A percentile compares a stretch with the other conserved stretches of the same genome.
These are phyloP conservation scores for Amniataba percoides DNA, from an alignment of 2,797 vertebrate genomes.

Conservation along the genomic window DNA sequence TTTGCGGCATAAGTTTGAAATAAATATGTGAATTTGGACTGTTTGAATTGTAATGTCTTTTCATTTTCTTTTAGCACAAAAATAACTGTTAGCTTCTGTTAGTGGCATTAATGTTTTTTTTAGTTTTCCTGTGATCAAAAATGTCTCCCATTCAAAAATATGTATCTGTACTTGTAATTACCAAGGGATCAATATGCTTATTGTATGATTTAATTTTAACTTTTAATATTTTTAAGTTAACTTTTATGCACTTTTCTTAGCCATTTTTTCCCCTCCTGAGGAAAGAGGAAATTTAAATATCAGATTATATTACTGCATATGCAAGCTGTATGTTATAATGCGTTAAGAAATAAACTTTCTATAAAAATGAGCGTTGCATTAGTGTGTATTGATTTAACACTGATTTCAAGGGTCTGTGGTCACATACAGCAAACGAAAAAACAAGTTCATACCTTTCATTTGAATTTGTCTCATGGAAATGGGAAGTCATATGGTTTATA, in stretches of 20 bases:
- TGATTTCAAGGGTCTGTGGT: neutral
- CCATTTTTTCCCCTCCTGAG: conserved; percentile 1
- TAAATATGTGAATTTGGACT: neutral
- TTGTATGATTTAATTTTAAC: conserved; percentile 29
- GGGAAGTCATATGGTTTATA: neutral
- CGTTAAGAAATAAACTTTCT: conserved; percentile 69
- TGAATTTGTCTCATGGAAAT: neutral
- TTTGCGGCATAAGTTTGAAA: neutral
- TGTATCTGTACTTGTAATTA: conserved; percentile 22
- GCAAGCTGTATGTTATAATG: conserved; percentile 31
- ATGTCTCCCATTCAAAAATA: conserved; percentile 6
- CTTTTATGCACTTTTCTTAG: conserved; percentile 54
- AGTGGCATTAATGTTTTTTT: neutral
- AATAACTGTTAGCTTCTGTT: neutral
- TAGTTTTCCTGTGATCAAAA: conserved; percentile 7
- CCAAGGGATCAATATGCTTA: conserved; percentile 20
- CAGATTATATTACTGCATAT: conserved; percentile 10
- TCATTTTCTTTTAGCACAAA: neutral
- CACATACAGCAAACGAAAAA: too few species aligned
- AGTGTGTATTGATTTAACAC: neutral
- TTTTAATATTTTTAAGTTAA: too few species aligned
- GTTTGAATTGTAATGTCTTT: neutral
- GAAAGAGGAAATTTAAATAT: conserved; percentile 19
- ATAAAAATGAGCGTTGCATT: conserved; percentile 23
- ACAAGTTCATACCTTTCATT: neutral